Evolutionary conservation across 2,797 vertebrate species (phyloP), one percentile per base, ranked within the genome.

Genomic region (Lindbergichthys nudifrons): DNA sequence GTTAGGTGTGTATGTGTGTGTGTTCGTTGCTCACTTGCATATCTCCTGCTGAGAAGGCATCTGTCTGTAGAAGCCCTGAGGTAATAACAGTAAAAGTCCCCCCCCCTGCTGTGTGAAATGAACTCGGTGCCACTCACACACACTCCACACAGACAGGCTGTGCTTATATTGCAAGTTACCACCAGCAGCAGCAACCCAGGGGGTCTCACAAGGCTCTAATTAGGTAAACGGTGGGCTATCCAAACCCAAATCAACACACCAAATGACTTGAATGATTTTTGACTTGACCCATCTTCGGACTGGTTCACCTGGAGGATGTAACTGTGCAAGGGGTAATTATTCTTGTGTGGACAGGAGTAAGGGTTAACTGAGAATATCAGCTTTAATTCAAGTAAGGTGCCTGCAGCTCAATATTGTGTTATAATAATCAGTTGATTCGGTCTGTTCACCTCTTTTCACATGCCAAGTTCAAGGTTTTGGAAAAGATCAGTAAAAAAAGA

Each of bases 51-150:
- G 91, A 79, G 91, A 68, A 75, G 84, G 89, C 93, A 93, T 93
- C 93, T 94, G 93, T 89, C 90, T 92, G 86, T 89, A 91, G 85
- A 88, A 84, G 85, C 83, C 83, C 87, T 83, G 73, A 79, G 91
- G 92, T 93, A 93, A 92, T 93, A 90, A 90, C 87, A 90, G 90
- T 90, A 82, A 92, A 90, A 90, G 73, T 76, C 73, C 73, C 89
- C 83, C 26, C 32, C 75, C 92, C 86, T 74, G 86, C 87, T 89
- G 90, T 74, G 85, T 42, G 43, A 81, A 84, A 90, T 88, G 79
- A 86, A 89, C 79, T 82, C 74, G 5, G 73, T 72, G 72, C 84
- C 86, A 80, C 74, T 82, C 89, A 85, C 78, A 74, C 75, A 83
- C 73, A 70, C 73, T 73, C 65, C 70, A 77, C 79, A 70, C 62